A percentile compares a stretch with the other conserved stretches of the same genome.
Conservation (phyloP, 2,113 vertebrate species). For the Syngnathus typhle region DNA sequence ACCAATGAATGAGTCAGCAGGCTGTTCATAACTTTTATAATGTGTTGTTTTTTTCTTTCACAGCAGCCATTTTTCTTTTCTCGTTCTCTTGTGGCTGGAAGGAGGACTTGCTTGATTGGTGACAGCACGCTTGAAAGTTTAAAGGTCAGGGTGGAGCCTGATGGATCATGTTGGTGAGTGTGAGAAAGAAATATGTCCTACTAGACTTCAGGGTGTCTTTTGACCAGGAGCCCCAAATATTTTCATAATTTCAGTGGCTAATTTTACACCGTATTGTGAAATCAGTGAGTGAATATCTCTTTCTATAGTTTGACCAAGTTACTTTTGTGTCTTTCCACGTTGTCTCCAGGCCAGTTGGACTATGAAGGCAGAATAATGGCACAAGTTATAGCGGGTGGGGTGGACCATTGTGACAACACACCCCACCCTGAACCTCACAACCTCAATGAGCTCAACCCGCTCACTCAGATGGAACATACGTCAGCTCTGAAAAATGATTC, state of each 20-base stretch:
- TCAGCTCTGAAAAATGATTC: conserved; percentile 40
- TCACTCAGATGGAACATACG: conserved; percentile 37
- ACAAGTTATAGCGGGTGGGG: conserved; percentile 19
- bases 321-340: neutral
- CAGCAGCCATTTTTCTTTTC: neutral
- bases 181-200: neutral
- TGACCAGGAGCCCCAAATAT: neutral
- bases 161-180: conserved; percentile 62
- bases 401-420: conserved; percentile 51
- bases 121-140: conserved; percentile 18
- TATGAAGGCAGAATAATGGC: conserved; percentile 51
- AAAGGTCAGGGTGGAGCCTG: conserved; percentile 21
- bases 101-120: conserved; percentile 12
- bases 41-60: neutral
- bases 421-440: conserved; percentile 26
- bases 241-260: neutral
- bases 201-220: neutral
- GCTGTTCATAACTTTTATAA: neutral
- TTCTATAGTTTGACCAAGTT: too few species aligned
- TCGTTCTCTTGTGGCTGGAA: conserved; percentile 15
- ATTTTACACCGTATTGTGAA: too few species aligned
- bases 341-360: conserved; percentile 51
- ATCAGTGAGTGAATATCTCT: too few species aligned
- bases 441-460: conserved; percentile 40
- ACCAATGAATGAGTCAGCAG: neutral